Evolutionary conservation across 1,140 invertebrate species (phyloP), one percentile per base, ranked within the genome.

Genomic region (Mya arenaria): DNA sequence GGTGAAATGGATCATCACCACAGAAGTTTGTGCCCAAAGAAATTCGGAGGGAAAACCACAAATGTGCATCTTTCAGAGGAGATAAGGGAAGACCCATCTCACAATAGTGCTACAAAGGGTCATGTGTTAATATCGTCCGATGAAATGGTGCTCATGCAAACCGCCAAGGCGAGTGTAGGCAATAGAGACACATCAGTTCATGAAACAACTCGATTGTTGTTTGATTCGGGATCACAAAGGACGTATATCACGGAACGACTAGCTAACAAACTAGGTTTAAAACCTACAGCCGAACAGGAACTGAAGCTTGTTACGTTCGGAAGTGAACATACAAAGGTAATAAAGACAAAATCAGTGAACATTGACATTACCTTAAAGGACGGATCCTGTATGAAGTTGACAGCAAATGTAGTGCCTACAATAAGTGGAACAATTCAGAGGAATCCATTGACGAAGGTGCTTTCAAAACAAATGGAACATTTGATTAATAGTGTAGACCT

Each of bases 131-230:
- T 68, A 19, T 32, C 5, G 30, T 37, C 62, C 30, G 37, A 65
- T 36, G 56, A 74, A 58, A 74, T 39, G 36, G 71, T 74, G 13
- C 25, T 58, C 0, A 74, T 74, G 71, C 71, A 74, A 60, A 74
- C 71, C 30, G 71, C 71, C 23, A 74, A 60, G 15, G 52, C 71
- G 19, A 39, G 56, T 23, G 34, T 72, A 10, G 3, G 15, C 19
- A 60, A 74, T 60, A 13, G 52, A 23, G 4, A 1, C 0, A 60
- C 13, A 2, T 32, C 19, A 5, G 23, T 10, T 4, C 2, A 15
- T 13, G 17, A 2, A 5, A 37, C 2, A 6, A 34, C 32, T 23
- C 23, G 68, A 71, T 23, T 71, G 4, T 30, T 71, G 6, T 34
- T 71, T n/a, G 68, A 71, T 25, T 52, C 41, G 15, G 4, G 56